A percentile compares a stretch with the other conserved stretches of the same genome.
Evolutionary conservation across 2,888 invertebrate genomes (phyloP).

Genomic region (Drosophila infuscata): DNA sequence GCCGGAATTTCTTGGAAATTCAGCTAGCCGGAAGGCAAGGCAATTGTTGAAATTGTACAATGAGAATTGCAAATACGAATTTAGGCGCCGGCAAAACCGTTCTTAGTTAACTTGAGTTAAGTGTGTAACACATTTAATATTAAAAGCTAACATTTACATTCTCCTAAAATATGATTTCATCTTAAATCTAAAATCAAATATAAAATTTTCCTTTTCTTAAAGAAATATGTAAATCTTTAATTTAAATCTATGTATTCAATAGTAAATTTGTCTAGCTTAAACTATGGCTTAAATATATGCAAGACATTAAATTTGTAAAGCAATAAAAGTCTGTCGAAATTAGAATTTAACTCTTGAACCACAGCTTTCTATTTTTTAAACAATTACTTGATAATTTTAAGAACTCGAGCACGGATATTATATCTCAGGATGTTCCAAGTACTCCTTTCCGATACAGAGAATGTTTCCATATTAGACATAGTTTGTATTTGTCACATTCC

Average conservation of each 20-base stretch:
- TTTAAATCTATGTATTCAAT: neutral
- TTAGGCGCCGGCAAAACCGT: slow-evolving; percentile 52
- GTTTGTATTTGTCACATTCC: slow-evolving; percentile 3
- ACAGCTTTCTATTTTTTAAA: neutral
- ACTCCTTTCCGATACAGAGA: neutral
- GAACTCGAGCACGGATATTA: neutral
- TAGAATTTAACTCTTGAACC: neutral
- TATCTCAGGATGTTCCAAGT: slow-evolving; percentile 2
- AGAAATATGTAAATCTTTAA: neutral
- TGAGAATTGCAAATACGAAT: neutral
- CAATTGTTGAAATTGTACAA: slow-evolving; percentile 4
- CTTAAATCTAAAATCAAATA: neutral
- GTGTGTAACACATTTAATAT: neutral
- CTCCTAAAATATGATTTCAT: neutral
- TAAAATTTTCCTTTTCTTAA: neutral
- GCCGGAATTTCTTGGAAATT: slow-evolving; percentile 59
- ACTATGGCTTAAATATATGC: neutral
- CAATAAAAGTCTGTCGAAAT: neutral
- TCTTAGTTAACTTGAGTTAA: neutral
- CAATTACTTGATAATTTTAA: neutral
- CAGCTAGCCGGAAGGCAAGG: slow-evolving; percentile 14
- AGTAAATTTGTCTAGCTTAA: neutral
- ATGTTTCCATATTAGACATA: slow-evolving; percentile 15
- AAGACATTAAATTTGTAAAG: neutral
- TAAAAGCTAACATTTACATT: neutral